Conservation (phyloP, 2,113 vertebrate genomes). For the Catharus fuscescens region DNA sequence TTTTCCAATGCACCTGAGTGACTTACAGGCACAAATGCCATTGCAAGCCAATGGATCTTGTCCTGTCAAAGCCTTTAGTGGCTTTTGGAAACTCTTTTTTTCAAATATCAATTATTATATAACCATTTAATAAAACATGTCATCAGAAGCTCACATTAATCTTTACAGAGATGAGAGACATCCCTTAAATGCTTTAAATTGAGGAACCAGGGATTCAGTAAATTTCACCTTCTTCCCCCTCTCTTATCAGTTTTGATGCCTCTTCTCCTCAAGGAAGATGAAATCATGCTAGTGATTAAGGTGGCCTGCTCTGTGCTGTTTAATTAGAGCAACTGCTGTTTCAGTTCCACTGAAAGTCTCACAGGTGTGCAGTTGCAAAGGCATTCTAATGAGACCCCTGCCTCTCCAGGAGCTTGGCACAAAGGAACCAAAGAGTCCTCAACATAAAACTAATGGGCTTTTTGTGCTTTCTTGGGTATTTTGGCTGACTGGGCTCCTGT, state of each 20-base stretch:
- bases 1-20: slow-evolving; percentile 25
- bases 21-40: neutral
- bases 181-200: neutral
- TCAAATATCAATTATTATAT: slow-evolving; percentile 39
- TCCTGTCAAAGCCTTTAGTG: slow-evolving; percentile 23
- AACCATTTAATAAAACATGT: slow-evolving; percentile 39
- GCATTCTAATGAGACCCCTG: neutral
- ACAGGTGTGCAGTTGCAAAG: neutral
- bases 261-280: slow-evolving; percentile 16
- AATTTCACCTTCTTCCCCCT: neutral
- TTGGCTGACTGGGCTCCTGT: neutral
- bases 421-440: neutral
- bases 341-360: neutral
- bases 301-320: slow-evolving; percentile 1
- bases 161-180: slow-evolving; percentile 17
- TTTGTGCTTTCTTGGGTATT: neutral
- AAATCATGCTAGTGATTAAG: slow-evolving; percentile 18
- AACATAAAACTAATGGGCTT: neutral
- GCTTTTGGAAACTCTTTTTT: slow-evolving; percentile 34
- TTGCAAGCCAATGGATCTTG: slow-evolving; percentile 9
- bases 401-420: neutral
- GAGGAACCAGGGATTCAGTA: neutral
- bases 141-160: slow-evolving; percentile 24
- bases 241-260: neutral
- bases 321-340: slow-evolving; percentile 36